These are phyloP conservation scores for Corella eumyota DNA, from an alignment of 23 tunicate genomes.

Conservation along the genomic window DNA sequence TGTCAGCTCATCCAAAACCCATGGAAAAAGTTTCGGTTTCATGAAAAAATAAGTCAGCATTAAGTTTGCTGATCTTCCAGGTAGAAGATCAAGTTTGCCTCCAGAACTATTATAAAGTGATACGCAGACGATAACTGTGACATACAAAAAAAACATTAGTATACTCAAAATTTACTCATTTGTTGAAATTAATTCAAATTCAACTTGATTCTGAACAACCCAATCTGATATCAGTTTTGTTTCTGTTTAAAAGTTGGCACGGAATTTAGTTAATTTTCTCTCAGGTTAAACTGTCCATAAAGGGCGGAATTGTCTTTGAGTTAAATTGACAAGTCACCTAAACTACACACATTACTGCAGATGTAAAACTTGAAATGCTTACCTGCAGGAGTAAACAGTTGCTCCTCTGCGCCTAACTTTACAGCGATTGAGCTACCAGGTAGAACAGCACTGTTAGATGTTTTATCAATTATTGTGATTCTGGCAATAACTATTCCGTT, in stretches of 20 bases:
- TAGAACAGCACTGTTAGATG: neutral
- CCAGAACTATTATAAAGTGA: constrained; percentile 23
- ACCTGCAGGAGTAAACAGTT: constrained; percentile 53
- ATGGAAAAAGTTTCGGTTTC: constrained; percentile 37
- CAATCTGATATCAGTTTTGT: too few relatives aligned
- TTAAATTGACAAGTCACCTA: too few relatives aligned
- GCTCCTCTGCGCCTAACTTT: constrained; percentile 44
- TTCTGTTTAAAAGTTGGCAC: too few relatives aligned
- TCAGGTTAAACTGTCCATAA: too few relatives aligned
- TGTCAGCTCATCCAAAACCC: constrained; percentile 78
- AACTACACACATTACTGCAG: too few relatives aligned
- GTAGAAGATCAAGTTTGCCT: constrained; percentile 38
- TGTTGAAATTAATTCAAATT: too few relatives aligned
- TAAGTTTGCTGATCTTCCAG: constrained; percentile 42
- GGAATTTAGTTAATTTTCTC: too few relatives aligned
- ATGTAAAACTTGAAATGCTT: constrained; percentile 2
- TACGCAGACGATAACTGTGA: constrained; percentile 57
- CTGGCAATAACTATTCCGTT: constrained; percentile 44
- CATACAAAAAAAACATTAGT: too few relatives aligned
- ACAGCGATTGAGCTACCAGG: constrained; percentile 51
- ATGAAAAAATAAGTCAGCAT: constrained; percentile 23
- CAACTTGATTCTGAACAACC: too few relatives aligned
- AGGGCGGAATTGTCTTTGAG: too few relatives aligned
- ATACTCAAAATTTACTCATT: too few relatives aligned
- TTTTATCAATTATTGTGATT: constrained; percentile 40